phyloP scores from a whole-genome alignment of 2,797 vertebrate genomes.

The Siniperca scherzeri region DNA sequence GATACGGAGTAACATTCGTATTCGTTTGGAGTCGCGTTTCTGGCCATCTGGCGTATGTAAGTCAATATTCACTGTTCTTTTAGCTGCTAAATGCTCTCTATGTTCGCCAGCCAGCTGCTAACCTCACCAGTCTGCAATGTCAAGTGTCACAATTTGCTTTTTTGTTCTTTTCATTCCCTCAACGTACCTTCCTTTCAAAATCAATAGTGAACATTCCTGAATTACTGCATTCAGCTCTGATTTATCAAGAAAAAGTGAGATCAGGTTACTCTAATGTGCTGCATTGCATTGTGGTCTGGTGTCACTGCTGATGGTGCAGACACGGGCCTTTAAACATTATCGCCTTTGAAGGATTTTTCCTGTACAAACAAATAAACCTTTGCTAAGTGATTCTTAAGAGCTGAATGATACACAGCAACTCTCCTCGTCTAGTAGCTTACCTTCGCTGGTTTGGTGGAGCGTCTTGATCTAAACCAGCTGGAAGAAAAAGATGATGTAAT shows the following conservation, averaged over 20 bases:
- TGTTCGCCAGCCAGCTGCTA: neutral
- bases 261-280: neutral
- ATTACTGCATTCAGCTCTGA: neutral
- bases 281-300: neutral
- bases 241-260: neutral
- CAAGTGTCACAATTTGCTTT: neutral
- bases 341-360: neutral
- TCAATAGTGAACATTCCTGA: neutral
- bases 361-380: too few species aligned
- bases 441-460: neutral
- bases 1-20: too few species aligned
- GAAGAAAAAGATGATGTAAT: conserved; percentile 6
- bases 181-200: neutral
- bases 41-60: neutral
- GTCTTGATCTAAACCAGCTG: conserved; percentile 41
- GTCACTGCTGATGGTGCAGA: neutral
- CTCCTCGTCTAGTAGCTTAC: conserved; percentile 2
- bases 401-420: too few species aligned
- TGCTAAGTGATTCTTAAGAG: too few species aligned
- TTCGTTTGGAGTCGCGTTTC: neutral
- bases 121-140: neutral
- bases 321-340: neutral
- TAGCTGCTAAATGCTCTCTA: neutral
- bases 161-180: neutral
- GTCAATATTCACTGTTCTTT: neutral